Base-by-base conservation (phyloP, 2,888 invertebrate species). In the Oscheius sp. region DNA sequence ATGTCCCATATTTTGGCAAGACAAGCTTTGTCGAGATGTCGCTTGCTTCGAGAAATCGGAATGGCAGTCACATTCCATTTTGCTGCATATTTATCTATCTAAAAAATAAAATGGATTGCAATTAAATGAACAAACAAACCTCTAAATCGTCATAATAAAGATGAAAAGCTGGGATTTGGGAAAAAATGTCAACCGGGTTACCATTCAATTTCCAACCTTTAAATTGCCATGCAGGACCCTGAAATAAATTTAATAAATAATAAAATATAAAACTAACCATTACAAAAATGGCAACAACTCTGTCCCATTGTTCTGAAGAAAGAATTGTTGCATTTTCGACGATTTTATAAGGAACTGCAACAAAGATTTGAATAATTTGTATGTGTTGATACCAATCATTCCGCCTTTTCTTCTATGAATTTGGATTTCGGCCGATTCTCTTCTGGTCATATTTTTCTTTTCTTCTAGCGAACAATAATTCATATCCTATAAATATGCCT, bases 141-240 rank as follows among this genome's bases (percentile, higher is more conserved):
- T 94, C 94, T 93, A 96, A 93, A 90, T 98, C 97, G 88, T 95
- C 94, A 90, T 93, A 98, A 90, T 98, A 96, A 86, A 99, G 91
- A 89, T 99, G 97, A 91, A 97, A 99, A 68, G 95, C 98, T 89
- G 93, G 93, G 87, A 99, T 94, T 91, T 95, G 95, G 72, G 96
- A 93, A 90, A 99, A 99, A 82, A 99, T 98, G 88, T 98, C 97
- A 0, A 95, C 95, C 0, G 99, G 99, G 90, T 96, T 97, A n/a
- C 95, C 94, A 88, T 95, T 94, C 94, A 96, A 98, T 0, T 98
- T 98, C 95, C 98, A 99, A 25, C 85, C 29, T 90, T 99, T 99
- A 90, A 99, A 99, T 91, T 99, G 99, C 99, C 99, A 99, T 0
- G 96, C 95, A 0, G 97, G 98, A 0, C 99, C 99, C 92, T 97